phyloP scores from a whole-genome alignment of 2,113 vertebrate genomes.

The Platycercus adscitus region DNA sequence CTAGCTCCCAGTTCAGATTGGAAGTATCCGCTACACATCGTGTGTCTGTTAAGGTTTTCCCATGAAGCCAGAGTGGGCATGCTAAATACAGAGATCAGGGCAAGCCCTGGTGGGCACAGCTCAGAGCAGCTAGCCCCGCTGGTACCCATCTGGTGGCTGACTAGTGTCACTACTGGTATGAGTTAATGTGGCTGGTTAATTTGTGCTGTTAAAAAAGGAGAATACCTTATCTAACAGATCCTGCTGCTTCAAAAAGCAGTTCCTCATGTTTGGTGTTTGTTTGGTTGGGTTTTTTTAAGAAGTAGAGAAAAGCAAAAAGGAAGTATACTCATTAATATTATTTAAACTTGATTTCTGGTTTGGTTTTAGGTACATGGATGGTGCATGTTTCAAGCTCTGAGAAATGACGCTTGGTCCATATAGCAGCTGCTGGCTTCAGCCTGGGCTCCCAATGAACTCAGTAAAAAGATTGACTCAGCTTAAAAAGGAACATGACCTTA shows the following conservation, averaged over 20 bases:
- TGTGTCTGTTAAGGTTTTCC: background rate
- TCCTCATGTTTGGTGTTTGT: background rate
- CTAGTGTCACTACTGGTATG: background rate
- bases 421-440: background rate
- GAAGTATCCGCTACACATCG: background rate
- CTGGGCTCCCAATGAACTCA: constrained; percentile 25
- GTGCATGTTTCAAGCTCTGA: background rate
- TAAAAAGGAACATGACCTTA: constrained; percentile 52
- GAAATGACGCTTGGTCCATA: background rate
- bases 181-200: background rate
- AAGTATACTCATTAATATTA: background rate
- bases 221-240: background rate
- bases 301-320: background rate
- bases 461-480: constrained; percentile 48
- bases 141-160: background rate
- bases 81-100: background rate
- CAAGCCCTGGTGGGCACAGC: background rate
- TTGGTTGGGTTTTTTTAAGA: background rate
- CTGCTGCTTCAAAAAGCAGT: background rate
- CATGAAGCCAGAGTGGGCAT: background rate
- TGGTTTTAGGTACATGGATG: background rate
- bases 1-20: background rate
- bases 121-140: background rate
- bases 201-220: background rate
- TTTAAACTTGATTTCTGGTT: background rate